A percentile compares a stretch with the other conserved stretches of the same genome.
Evolutionary conservation across 2,797 vertebrate species (phyloP).

Genomic region (Pangasius djambal): DNA sequence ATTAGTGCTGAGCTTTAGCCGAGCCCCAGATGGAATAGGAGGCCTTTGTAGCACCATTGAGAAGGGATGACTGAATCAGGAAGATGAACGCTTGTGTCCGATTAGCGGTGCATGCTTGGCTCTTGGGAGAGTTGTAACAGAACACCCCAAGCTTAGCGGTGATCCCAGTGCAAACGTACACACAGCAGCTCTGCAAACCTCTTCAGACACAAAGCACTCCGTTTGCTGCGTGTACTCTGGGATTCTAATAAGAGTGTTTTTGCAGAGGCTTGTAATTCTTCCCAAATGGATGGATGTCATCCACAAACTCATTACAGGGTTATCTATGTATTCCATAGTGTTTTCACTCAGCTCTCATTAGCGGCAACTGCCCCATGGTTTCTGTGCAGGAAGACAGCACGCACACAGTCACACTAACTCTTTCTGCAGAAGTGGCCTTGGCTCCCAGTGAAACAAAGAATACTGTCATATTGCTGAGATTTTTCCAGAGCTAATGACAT

Average conservation of each 20-base stretch:
- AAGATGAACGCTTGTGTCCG: slow-evolving; percentile 74
- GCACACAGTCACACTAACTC: background rate
- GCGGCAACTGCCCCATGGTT: background rate
- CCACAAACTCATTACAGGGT: slow-evolving; percentile 40
- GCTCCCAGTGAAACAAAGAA: background rate
- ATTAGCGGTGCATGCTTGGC: slow-evolving; percentile 74
- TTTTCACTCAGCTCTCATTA: slow-evolving; percentile 26
- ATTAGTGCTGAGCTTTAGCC: slow-evolving; percentile 59
- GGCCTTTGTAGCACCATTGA: slow-evolving; percentile 61
- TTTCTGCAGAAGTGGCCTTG: slow-evolving; percentile 8
- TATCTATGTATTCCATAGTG: background rate
- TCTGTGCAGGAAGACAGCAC: background rate
- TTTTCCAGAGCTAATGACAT: background rate
- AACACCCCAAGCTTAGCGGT: slow-evolving; percentile 65
- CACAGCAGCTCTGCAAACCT: slow-evolving; percentile 43
- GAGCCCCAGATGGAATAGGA: slow-evolving; percentile 66
- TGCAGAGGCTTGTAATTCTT: slow-evolving; percentile 39
- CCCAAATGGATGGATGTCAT: slow-evolving; percentile 26
- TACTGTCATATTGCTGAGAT: background rate
- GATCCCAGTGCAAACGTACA: slow-evolving; percentile 51
- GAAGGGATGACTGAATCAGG: slow-evolving; percentile 51
- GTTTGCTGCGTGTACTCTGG: slow-evolving; percentile 8
- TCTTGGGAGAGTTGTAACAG: slow-evolving; percentile 73
- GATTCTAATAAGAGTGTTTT: slow-evolving; percentile 29
- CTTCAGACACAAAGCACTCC: slow-evolving; percentile 42